Base-by-base conservation (phyloP, 2,888 invertebrate species). In the Drosophila anomelani region DNA sequence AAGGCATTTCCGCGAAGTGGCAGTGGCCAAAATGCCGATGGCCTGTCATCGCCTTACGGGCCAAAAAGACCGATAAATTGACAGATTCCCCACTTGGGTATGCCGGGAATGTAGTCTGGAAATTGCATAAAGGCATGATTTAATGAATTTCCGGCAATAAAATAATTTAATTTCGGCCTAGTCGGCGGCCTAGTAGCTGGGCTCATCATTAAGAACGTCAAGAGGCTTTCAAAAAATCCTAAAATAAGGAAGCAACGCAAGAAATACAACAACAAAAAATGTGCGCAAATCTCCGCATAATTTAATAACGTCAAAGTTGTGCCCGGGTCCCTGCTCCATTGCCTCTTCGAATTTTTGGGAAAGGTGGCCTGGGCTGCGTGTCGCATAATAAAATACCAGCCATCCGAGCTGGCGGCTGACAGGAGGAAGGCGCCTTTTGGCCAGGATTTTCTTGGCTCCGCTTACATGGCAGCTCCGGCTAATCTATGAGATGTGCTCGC, bases 101-200 rank as follows among this genome's bases (percentile, higher is more conserved):
- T 79, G 79, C 69, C 44, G 53, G 46, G 69, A 74, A 68, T 82
- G 70, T 82, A 53, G 70, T 58, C 71, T 68, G 73, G 63, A 80
- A 82, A 78, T 80, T 84, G 81, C 77, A 72, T 86, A 64, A 72
- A 80, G 85, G 69, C 77, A 76, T 77, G 88, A 85, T 80, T 87
- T 80, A 85, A 80, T 76, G 85, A 83, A 88, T 89, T 89, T 82
- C 85, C 88, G 88, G 85, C 78, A 80, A 89, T 89, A 83, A 88
- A 82, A 87, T 89, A 88, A 87, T 88, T 89, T 88, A 83, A 88
- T 87, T 87, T 83, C 62, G 58, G 77, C 77, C 80, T 75, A 74
- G 63, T 63, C 69, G 68, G 20, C 26, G 55, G 43, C n/a, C 44
- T 20, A 57, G 20, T 58, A 64, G 72, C 75, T 56, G 67, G 67